These are phyloP conservation scores for Megalurothrips usitatus DNA, from an alignment of 2,888 invertebrate species.

Conservation along the genomic window DNA sequence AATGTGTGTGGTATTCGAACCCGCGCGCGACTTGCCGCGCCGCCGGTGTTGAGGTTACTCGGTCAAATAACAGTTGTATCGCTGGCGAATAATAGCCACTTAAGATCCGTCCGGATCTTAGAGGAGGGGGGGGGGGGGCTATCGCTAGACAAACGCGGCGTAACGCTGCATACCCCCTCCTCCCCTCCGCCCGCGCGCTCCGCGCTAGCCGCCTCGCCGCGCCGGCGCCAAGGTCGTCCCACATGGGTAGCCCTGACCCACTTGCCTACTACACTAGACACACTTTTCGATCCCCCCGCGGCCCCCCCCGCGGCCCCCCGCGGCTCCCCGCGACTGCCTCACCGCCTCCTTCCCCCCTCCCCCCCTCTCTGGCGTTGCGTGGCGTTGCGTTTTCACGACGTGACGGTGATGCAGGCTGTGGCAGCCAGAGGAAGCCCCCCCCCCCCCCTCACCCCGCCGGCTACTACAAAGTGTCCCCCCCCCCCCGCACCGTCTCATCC, in stretches of 20 bases:
- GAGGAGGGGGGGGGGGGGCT: too few relatives aligned
- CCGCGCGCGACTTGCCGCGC: too few relatives aligned
- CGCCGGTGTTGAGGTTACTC: too few relatives aligned
- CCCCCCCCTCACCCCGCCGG: constrained; percentile 25
- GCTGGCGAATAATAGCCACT: too few relatives aligned
- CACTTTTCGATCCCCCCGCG: constrained; percentile 19
- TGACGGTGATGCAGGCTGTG: not conserved
- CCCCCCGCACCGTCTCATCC: constrained; percentile 33
- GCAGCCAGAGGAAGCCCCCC: not conserved
- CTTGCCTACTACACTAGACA: constrained; percentile 18
- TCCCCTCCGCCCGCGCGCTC: not conserved
- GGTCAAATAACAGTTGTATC: too few relatives aligned
- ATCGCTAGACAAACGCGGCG: not conserved
- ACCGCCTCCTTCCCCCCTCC: not conserved
- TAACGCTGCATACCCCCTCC: not conserved
- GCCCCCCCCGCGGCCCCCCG: not conserved
- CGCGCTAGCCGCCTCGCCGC: not conserved
- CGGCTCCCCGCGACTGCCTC: not conserved
- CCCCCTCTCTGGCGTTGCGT: not conserved
- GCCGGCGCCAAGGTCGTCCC: constrained; percentile 18
- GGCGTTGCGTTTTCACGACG: not conserved
- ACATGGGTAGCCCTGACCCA: constrained; percentile 16
- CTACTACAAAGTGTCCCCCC: constrained; percentile 33
- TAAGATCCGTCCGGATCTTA: too few relatives aligned
- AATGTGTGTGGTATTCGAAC: too few relatives aligned